Percentiles rank a stretch among this genome's conserved stretches.
Conservation (phyloP, 2,113 vertebrate species). For the Smithornis capensis region DNA sequence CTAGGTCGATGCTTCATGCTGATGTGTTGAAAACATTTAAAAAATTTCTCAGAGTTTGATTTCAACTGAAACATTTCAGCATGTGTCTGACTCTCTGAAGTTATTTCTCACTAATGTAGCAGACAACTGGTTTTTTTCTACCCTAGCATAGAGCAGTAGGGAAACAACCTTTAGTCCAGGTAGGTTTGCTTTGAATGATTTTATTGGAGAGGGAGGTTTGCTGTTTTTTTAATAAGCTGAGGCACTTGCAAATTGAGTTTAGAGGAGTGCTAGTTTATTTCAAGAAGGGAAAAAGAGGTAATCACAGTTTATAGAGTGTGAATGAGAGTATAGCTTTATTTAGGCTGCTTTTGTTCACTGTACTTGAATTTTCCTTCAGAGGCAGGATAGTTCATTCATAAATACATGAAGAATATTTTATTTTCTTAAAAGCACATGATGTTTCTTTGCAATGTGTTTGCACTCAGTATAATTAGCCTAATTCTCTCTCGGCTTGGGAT, state of each 20-base stretch:
- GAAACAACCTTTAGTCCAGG: conserved; percentile 58
- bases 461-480: neutral
- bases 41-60: conserved; percentile 80
- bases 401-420: neutral
- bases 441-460: neutral
- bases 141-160: conserved; percentile 29
- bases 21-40: conserved; percentile 86
- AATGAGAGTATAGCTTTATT: neutral
- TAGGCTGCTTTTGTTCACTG: neutral
- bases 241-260: neutral
- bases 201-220: neutral
- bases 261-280: neutral
- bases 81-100: conserved; percentile 60
- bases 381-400: neutral
- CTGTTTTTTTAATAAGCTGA: neutral
- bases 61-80: conserved; percentile 73
- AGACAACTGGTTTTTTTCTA: conserved; percentile 56
- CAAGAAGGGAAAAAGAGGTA: neutral
- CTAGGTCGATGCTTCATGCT: conserved; percentile 85
- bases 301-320: neutral
- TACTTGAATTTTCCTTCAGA: conserved; percentile 8
- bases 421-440: neutral
- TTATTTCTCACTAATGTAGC: conserved; percentile 68
- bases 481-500: neutral
- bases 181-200: conserved; percentile 15